phyloP scores from a whole-genome alignment of 2,888 invertebrate genomes.

The Taphrorychus bicolor region DNA sequence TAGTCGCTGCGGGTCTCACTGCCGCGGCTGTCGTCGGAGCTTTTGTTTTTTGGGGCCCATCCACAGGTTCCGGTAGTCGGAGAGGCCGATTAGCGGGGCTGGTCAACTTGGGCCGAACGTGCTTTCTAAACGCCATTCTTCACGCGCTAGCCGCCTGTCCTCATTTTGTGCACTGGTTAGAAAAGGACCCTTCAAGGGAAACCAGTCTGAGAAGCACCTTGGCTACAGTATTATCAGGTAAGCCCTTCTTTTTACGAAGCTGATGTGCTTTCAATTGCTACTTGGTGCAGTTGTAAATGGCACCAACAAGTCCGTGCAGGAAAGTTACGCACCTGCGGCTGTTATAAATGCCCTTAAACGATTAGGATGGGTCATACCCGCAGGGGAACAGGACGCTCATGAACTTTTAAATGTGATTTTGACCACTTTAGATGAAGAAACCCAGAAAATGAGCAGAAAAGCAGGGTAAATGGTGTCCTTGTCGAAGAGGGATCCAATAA shows the following conservation, averaged over 20 bases:
- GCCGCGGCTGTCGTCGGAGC: constrained; percentile 83
- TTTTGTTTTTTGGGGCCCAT: constrained; percentile 83
- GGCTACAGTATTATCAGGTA: constrained; percentile 77
- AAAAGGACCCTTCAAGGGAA: constrained; percentile 68
- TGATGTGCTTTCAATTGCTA: background rate
- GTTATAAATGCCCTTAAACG: constrained; percentile 78
- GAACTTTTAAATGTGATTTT: constrained; percentile 90
- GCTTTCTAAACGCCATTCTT: constrained; percentile 89
- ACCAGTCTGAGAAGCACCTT: constrained; percentile 78
- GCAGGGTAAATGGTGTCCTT: constrained; percentile 48
- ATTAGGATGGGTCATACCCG: constrained; percentile 86
- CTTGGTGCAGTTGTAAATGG: constrained; percentile 71
- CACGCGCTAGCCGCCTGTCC: constrained; percentile 91
- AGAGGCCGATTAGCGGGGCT: constrained; percentile 83
- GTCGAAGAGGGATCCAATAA: background rate
- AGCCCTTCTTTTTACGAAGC: background rate
- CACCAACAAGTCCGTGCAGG: constrained; percentile 72
- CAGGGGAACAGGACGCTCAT: constrained; percentile 93
- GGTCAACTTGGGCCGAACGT: constrained; percentile 90
- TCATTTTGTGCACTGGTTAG: constrained; percentile 83
- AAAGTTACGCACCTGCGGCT: constrained; percentile 68
- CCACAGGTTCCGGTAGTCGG: constrained; percentile 63
- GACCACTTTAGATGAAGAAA: constrained; percentile 90
- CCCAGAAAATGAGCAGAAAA: constrained; percentile 66
- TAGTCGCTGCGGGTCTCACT: constrained; percentile 80